Conservation (phyloP, 2,888 invertebrate species). For the Ophraella communa region DNA sequence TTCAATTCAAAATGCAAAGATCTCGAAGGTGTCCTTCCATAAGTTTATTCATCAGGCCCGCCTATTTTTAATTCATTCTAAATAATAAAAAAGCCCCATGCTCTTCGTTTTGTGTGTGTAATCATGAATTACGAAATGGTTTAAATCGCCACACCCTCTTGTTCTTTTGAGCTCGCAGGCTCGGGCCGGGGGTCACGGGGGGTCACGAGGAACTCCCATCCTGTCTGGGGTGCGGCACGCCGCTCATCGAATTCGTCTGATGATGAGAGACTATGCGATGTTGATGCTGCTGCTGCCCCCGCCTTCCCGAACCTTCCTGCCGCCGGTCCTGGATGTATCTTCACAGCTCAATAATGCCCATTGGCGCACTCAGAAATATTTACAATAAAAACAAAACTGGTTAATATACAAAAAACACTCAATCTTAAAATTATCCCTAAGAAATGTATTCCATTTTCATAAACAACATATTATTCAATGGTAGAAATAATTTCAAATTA, state of each 20-base stretch:
- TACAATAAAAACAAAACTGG: no score
- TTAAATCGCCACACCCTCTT: slow-evolving; percentile 52
- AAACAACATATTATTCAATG: no score
- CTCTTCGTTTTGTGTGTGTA: slow-evolving; percentile 40
- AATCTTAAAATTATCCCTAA: no score
- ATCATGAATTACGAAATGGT: slow-evolving; percentile 53
- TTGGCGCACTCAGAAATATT: slow-evolving; percentile 23
- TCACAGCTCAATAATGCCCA: slow-evolving; percentile 49
- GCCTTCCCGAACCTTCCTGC: slow-evolving; percentile 28
- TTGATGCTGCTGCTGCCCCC: slow-evolving; percentile 36
- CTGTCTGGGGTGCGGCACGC: slow-evolving; percentile 57
- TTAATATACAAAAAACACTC: background rate
- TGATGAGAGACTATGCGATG: slow-evolving; percentile 20
- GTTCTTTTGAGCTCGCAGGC: slow-evolving; percentile 49
- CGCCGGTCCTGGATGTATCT: slow-evolving; percentile 46
- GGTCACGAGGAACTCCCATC: slow-evolving; percentile 59
- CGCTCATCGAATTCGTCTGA: slow-evolving; percentile 35
- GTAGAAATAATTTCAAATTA: no score
- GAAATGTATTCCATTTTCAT: no score
- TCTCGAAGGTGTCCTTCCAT: slow-evolving; percentile 33
- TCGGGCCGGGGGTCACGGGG: slow-evolving; percentile 49
- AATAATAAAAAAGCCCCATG: slow-evolving; percentile 39
- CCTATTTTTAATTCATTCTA: slow-evolving; percentile 42
- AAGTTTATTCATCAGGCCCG: slow-evolving; percentile 37
- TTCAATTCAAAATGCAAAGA: slow-evolving; percentile 25